These are phyloP conservation scores for Amiota communis DNA, from an alignment of 2,888 invertebrate genomes.

Conservation along the genomic window DNA sequence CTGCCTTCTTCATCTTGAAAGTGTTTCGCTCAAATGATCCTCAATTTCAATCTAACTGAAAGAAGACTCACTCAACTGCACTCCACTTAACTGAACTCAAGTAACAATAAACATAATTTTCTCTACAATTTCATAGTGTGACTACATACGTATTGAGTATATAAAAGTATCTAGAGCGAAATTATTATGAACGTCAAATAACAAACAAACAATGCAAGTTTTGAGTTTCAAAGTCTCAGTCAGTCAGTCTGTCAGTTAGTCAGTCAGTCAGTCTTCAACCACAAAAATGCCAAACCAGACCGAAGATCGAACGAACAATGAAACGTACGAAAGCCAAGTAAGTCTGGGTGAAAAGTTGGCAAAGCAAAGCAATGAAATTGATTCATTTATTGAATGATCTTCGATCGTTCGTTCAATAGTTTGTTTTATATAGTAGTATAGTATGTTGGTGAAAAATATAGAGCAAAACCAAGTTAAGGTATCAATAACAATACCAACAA, in stretches of 20 bases:
- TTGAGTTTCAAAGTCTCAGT: constrained; percentile 5
- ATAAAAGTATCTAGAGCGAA: neutral
- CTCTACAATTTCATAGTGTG: neutral
- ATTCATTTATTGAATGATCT: neutral
- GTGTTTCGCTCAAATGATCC: neutral
- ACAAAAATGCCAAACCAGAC: constrained; percentile 37
- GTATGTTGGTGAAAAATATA: constrained; percentile 44
- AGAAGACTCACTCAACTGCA: too few species aligned
- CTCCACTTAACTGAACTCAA: too few species aligned
- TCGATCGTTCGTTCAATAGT: too few species aligned
- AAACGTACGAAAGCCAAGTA: constrained; percentile 40
- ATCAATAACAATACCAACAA: constrained; percentile 19
- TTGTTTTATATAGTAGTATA: too few species aligned
- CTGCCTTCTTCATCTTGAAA: too few species aligned
- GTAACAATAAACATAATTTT: constrained; percentile 2
- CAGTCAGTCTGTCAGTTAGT: too few species aligned
- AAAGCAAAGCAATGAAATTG: neutral
- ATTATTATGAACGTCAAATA: neutral
- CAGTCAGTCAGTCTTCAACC: constrained; percentile 38
- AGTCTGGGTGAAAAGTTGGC: neutral
- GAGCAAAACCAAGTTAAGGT: constrained; percentile 41
- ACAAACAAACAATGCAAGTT: constrained; percentile 5
- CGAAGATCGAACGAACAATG: constrained; percentile 43
- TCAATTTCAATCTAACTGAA: neutral
- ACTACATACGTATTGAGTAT: neutral